Base-by-base conservation (phyloP, 1,140 invertebrate genomes). In the Heliconius hewitsoni region DNA sequence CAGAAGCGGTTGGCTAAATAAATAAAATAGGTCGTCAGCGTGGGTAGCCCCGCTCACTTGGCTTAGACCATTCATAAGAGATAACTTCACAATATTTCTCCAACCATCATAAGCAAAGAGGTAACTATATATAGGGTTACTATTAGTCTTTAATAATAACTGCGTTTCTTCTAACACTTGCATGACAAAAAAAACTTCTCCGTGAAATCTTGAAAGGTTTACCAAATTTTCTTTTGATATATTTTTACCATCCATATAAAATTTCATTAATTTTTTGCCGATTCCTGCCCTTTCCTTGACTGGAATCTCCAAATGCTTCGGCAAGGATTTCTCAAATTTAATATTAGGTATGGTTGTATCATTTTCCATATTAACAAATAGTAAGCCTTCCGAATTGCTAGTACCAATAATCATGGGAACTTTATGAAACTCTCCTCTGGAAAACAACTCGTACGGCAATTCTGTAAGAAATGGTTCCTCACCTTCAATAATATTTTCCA, bases 21-120 rank as follows among this genome's bases (percentile, higher is more conserved):
- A 72, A 77, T 95, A 94, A 34, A 93, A 91, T 8, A 95, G 13
- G 5, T 94, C 93, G n/a, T 95, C 94, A 50, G 88, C 92, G 60
- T 95, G 94, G 2, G 90, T 86, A 1, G 94, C 90, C 1, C 90
- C 92, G 0, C 81, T 78, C 1, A 77, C 81, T 8, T 19, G 71
- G n/a, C 42, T 74, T n/a, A 84, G 83, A 3, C 74, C 30, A 5
- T 78, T 30, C 1, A 82, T 80, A 0, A 76, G 55, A 0, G 78
- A 73, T 0, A 84, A 19, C 76, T 90, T 92, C 0, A 80, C 50
- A 0, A 90, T 55, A 55, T 94, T 94, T 30, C 87, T 82, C 77
- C 83, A 81, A 18, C 91, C 90, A 46, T 77, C 37, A 55, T 92
- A 93, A 6, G 81, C 85, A 73, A 94, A 91, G 1, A 86, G 74